Evolutionary conservation across 2,797 vertebrate species (phyloP).

Genomic region (Lateolabrax maculatus): DNA sequence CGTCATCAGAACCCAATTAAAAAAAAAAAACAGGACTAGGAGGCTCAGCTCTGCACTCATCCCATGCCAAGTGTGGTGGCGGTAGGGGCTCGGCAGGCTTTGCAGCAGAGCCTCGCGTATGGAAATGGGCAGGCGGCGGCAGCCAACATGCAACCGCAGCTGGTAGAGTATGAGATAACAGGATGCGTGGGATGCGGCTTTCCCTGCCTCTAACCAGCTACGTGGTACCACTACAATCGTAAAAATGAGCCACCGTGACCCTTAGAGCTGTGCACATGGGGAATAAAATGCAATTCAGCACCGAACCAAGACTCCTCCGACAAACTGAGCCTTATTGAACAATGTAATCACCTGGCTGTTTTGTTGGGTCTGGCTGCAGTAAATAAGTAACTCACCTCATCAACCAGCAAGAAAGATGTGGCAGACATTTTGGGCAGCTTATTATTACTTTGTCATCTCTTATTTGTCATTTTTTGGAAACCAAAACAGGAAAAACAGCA

Average conservation of each 20-base stretch:
- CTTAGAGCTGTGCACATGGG: not conserved
- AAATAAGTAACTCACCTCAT: conserved; percentile 10
- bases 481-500: conserved; percentile 14
- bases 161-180: conserved; percentile 54
- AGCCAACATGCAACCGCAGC: conserved; percentile 50
- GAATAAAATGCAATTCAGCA: conserved; percentile 11
- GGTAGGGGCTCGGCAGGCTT: conserved; percentile 23
- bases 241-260: conserved; percentile 4
- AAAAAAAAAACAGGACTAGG: conserved; percentile 31
- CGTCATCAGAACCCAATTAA: conserved; percentile 60
- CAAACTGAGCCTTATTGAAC: conserved; percentile 13
- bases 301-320: not conserved
- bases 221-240: not conserved
- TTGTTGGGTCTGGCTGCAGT: not conserved
- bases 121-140: conserved; percentile 17
- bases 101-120: conserved; percentile 31
- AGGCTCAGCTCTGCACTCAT: conserved; percentile 48
- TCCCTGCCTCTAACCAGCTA: not conserved
- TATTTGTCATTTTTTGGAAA: conserved; percentile 46
- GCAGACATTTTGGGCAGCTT: not conserved
- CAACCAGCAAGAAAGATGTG: conserved; percentile 11
- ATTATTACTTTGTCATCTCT: conserved; percentile 12
- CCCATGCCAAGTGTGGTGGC: conserved; percentile 44
- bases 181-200: conserved; percentile 21
- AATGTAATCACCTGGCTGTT: conserved; percentile 1